Conservation (phyloP, 2,888 invertebrate species). For the Noctua janthe region DNA sequence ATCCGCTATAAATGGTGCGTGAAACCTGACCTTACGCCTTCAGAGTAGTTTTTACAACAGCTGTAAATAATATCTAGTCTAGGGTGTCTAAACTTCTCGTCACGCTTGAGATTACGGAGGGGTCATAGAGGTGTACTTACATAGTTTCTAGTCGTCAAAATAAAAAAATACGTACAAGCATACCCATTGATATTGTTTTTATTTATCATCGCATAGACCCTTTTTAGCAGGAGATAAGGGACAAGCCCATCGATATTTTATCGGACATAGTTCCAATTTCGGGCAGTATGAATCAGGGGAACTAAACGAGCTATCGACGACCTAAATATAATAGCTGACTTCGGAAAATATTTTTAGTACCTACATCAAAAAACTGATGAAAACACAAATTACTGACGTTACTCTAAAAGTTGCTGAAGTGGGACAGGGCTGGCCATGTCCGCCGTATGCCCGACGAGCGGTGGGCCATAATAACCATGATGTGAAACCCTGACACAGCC, state of each 20-base stretch:
- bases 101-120: slow-evolving; percentile 34
- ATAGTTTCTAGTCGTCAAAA: slow-evolving; percentile 14
- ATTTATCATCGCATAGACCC: not conserved
- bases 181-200: not conserved
- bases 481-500: no score
- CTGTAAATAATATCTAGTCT: slow-evolving; percentile 25
- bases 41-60: slow-evolving; percentile 29
- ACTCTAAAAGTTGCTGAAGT: no score
- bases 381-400: no score
- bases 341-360: not conserved
- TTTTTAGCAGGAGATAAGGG: slow-evolving; percentile 14
- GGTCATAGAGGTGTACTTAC: slow-evolving; percentile 6
- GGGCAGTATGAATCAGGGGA: not conserved
- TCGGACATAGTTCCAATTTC: slow-evolving; percentile 47
- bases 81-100: slow-evolving; percentile 40
- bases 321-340: not conserved
- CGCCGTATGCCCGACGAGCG: no score
- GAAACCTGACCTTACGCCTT: slow-evolving; percentile 30
- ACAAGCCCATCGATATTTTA: slow-evolving; percentile 21
- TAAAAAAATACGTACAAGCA: slow-evolving; percentile 3
- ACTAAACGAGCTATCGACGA: slow-evolving; percentile 5
- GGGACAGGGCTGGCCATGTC: no score
- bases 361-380: slow-evolving; percentile 7
- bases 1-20: slow-evolving; percentile 20
- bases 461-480: no score